Conservation (phyloP, 2,888 invertebrate genomes). For the Thymelicus sylvestris region DNA sequence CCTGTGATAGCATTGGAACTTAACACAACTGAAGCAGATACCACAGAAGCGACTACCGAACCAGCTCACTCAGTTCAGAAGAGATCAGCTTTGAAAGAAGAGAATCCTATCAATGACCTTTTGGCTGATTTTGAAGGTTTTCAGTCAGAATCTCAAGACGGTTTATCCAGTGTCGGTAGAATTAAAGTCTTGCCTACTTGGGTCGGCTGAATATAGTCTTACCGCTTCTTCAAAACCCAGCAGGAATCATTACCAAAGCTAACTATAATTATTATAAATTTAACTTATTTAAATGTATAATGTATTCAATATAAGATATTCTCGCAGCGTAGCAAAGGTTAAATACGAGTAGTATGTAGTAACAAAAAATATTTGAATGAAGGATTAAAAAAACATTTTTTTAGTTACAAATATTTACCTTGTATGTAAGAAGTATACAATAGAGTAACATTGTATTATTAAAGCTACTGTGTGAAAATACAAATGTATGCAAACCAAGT, state of each 20-base stretch:
- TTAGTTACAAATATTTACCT: no score
- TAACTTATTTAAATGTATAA: no score
- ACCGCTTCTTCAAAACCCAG: slow-evolving; percentile 10
- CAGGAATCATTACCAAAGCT: slow-evolving; percentile 30
- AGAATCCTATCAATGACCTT: slow-evolving; percentile 68
- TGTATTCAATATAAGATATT: no score
- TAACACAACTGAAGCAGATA: slow-evolving; percentile 48
- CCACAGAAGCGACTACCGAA: slow-evolving; percentile 44
- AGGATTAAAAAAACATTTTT: no score
- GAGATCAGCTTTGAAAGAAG: slow-evolving; percentile 66
- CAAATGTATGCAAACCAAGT: no score
- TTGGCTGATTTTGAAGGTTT: slow-evolving; percentile 64
- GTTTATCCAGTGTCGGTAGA: slow-evolving; percentile 64
- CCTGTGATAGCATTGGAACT: slow-evolving; percentile 58
- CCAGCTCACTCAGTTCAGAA: slow-evolving; percentile 63
- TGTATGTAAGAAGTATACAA: no score
- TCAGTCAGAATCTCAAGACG: slow-evolving; percentile 58
- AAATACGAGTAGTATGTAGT: no score
- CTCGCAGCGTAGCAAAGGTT: no score
- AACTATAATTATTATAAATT: neutral
- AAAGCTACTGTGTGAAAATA: no score
- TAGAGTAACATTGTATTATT: no score
- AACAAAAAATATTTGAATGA: no score
- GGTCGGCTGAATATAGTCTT: slow-evolving; percentile 58
- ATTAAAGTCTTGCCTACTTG: slow-evolving; percentile 77